phyloP scores from a whole-genome alignment of 2,113 vertebrate genomes.

The Corapipo altera region DNA sequence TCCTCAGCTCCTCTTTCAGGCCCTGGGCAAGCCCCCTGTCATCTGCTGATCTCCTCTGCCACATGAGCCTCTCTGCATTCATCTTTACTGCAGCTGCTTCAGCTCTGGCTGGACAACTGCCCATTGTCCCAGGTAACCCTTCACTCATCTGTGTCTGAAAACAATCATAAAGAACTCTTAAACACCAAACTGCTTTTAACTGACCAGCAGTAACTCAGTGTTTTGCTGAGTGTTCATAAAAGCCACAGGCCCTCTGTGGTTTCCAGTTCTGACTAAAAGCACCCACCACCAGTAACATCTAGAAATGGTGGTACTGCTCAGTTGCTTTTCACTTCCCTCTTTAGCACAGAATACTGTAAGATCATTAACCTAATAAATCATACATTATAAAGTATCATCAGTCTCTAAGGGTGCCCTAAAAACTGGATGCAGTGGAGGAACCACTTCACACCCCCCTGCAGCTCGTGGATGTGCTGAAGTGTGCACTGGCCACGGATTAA shows the following conservation, averaged over 20 bases:
- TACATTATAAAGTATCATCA: neutral
- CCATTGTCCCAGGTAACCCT: neutral
- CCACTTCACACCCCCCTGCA: neutral
- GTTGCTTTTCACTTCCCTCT: neutral
- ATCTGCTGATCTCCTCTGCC: neutral
- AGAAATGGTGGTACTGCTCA: neutral
- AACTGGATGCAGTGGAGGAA: neutral
- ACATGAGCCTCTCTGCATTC: neutral
- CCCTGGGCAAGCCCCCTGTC: neutral
- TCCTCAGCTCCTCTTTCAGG: neutral
- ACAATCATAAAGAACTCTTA: neutral
- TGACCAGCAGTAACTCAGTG: neutral
- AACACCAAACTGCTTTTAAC: neutral
- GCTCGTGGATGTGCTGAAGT: neutral
- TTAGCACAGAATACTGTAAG: neutral
- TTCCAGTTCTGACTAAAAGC: neutral
- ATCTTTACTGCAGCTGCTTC: neutral
- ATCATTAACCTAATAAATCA: neutral
- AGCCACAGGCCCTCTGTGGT: neutral
- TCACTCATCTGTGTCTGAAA: neutral
- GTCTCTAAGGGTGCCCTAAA: neutral
- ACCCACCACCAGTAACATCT: neutral
- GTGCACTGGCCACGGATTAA: neutral
- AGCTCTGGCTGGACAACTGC: neutral
- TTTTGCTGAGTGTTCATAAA: neutral